Evolutionary conservation across 2,888 invertebrate genomes (phyloP), one percentile per base, ranked within the genome.

Genomic region (Archaeoteleia sp.): DNA sequence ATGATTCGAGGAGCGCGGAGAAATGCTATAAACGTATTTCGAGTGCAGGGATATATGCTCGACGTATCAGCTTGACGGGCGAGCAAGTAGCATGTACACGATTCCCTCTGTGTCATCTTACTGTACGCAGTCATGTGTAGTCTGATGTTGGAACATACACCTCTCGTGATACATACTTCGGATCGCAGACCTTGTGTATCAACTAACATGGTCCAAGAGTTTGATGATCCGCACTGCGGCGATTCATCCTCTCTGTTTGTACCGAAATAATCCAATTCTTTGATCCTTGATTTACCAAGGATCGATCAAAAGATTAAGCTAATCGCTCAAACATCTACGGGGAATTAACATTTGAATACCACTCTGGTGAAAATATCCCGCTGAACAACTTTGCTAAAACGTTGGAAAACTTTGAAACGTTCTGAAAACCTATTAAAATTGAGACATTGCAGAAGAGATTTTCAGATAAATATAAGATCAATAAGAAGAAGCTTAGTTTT

Each of bases 21-120:
- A 23, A 62, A 63, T 27, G 58, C 39, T 53, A 53, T 55, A 49
- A 69, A 51, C 29, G 51, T 42, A 42, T 55, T 55, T 55, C 37
- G 55, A 60, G 60, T 51, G 55, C 48, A 55, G 51, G 46, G 54
- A 54, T 62, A n/a, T n/a, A 20, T 20, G 63, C 63, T 54, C 49
- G 58, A 58, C 58, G 62, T 67, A 58, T 66, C 58, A 45, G 58
- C 58, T 55, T 55, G 62, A 67, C 55, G 66, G 62, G 62, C 54
- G 61, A 66, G 51, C 62, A 67, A 63, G 67, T 60, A 55, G 45
- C 62, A 45, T 60, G 66, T 70, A 62, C 66, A 62, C 46, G 66
- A 70, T 67, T 70, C 54, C 55, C 67, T 70, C 63, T 70, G 40
- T 68, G 68, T 63, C 63, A 55, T 63, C 55, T 35, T 32, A 10